Conservation (phyloP, 2,888 invertebrate genomes). For the Chaetogeoica ovagalla region DNA sequence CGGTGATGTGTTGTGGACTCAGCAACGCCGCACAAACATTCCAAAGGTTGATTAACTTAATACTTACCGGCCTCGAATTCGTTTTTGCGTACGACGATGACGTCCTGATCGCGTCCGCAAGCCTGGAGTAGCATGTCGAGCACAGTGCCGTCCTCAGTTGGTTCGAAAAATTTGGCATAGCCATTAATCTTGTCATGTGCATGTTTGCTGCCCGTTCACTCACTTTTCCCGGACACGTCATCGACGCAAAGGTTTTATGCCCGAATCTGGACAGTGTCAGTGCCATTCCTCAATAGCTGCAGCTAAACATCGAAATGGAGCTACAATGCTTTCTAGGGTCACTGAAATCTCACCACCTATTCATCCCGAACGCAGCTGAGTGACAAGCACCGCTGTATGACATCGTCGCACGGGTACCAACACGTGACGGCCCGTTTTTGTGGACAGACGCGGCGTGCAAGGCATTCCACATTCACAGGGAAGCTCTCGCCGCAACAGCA, state of each 20-base stretch:
- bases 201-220: slow-evolving; percentile 56
- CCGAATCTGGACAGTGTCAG: slow-evolving; percentile 58
- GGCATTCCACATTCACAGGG: slow-evolving; percentile 57
- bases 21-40: slow-evolving; percentile 55
- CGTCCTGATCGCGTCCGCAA: slow-evolving; percentile 55
- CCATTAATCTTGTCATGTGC: slow-evolving; percentile 58
- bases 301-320: slow-evolving; percentile 45
- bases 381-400: too few relatives aligned
- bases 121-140: slow-evolving; percentile 54
- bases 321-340: slow-evolving; percentile 54
- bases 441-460: slow-evolving; percentile 47
- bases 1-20: slow-evolving; percentile 55
- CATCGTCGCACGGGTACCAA: too few relatives aligned
- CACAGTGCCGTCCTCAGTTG: slow-evolving; percentile 54
- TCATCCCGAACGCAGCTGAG: too few relatives aligned
- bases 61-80: slow-evolving; percentile 54
- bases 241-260: slow-evolving; percentile 56
- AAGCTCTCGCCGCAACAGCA: slow-evolving; percentile 53
- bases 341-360: slow-evolving; percentile 52
- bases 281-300: slow-evolving; percentile 56
- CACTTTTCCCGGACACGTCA: slow-evolving; percentile 57
- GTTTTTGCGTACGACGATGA: slow-evolving; percentile 56
- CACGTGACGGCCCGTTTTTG: neutral
- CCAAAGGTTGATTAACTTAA: slow-evolving; percentile 56
- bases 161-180: slow-evolving; percentile 56